Evolutionary conservation across 2,113 vertebrate species (phyloP).

Genomic region (Salvelinus fontinalis): DNA sequence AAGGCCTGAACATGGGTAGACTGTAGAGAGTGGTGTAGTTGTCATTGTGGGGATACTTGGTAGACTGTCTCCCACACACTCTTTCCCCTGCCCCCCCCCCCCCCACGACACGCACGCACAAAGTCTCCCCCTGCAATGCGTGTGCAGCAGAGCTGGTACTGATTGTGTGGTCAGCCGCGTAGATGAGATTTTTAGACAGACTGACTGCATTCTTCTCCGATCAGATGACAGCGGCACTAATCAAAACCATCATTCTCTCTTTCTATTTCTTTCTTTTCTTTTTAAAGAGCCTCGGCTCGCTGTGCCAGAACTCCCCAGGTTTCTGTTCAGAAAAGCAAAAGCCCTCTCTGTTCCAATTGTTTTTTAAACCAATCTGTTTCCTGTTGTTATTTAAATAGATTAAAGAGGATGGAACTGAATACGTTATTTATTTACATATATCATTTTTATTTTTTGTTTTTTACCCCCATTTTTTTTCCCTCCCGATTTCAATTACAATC

Average conservation of each 20-base stretch:
- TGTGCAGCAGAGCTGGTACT: constrained; percentile 49
- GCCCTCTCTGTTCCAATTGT: constrained; percentile 9
- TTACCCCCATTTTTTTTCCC: too few relatives aligned
- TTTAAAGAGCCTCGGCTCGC: background rate
- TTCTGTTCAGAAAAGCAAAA: background rate
- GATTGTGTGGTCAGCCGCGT: constrained; percentile 33
- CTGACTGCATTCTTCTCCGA: constrained; percentile 53
- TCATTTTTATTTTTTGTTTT: too few relatives aligned
- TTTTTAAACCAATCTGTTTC: constrained; percentile 5
- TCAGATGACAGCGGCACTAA: constrained; percentile 61
- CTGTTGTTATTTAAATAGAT: background rate
- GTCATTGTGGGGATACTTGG: constrained; percentile 25
- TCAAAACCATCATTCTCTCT: constrained; percentile 56
- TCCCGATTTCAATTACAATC: too few relatives aligned
- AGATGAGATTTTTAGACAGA: constrained; percentile 26
- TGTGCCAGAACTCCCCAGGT: background rate
- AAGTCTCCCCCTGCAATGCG: constrained; percentile 53
- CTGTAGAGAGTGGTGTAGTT: constrained; percentile 40
- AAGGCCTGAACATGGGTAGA: constrained; percentile 5
- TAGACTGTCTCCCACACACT: background rate
- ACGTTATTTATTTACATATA: background rate
- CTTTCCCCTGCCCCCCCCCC: background rate
- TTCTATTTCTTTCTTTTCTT: background rate
- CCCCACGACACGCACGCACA: constrained; percentile 32
- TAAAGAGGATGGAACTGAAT: constrained; percentile 9